Percentiles rank a stretch among this genome's conserved stretches.
Evolutionary conservation across 2,888 invertebrate species (phyloP).

Genomic region (Sphaerophoria taeniata): DNA sequence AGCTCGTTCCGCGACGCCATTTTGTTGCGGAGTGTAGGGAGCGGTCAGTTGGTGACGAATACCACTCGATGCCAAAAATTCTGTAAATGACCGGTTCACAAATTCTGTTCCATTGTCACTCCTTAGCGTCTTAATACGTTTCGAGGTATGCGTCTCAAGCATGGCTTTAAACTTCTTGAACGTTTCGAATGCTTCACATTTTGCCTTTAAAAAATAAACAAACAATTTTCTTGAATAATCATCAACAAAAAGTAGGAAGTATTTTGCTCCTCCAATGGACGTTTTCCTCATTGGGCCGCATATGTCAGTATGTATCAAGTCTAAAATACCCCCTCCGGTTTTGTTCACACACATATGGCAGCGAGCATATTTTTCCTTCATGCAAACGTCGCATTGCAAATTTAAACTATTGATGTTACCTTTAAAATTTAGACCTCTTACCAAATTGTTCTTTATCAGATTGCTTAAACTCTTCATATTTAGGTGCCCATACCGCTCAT

Average conservation of each 20-base stretch:
- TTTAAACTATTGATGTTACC: neutral
- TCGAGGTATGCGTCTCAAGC: conserved; percentile 39
- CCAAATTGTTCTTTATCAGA: conserved; percentile 9
- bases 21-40: conserved; percentile 13
- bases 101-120: conserved; percentile 39
- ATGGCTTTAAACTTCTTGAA: conserved; percentile 53
- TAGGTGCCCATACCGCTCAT: conserved; percentile 7
- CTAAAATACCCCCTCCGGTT: conserved; percentile 18
- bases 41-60: conserved; percentile 38
- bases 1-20: conserved; percentile 17
- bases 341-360: conserved; percentile 16
- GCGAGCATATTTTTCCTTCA: conserved; percentile 8
- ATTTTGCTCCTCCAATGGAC: conserved; percentile 21
- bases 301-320: conserved; percentile 23
- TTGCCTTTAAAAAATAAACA: conserved; percentile 21
- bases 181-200: conserved; percentile 16
- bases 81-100: conserved; percentile 4
- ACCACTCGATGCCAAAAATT: conserved; percentile 10
- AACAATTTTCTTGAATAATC: conserved; percentile 7
- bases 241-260: conserved; percentile 10
- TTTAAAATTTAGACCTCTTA: conserved; percentile 4
- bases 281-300: conserved; percentile 14
- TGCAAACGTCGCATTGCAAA: conserved; percentile 12
- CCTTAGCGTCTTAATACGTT: conserved; percentile 41
- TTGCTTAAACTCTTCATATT: conserved; percentile 7